Evolutionary conservation across 92 coral and sea anemone genomes (phyloP).

Genomic region (Micromussa lordhowensis): DNA sequence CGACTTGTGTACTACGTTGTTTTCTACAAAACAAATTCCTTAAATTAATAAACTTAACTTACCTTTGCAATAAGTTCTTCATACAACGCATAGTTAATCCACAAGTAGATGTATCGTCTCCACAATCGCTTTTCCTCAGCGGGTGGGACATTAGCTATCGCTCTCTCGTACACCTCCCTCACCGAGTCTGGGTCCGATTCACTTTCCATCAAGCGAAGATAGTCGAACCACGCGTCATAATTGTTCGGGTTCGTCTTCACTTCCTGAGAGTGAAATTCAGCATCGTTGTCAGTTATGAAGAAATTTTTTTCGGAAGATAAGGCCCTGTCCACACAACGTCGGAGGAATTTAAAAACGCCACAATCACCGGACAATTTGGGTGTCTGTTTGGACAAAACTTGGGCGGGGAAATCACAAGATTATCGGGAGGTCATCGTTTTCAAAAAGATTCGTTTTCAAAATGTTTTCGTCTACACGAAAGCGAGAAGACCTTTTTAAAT

Average conservation of each 20-base stretch:
- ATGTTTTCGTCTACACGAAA: too few species aligned
- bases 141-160: conserved; percentile 94
- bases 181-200: conserved; percentile 87
- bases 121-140: conserved; percentile 94
- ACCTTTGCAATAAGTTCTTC: conserved; percentile 96
- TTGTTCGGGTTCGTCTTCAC: conserved; percentile 90
- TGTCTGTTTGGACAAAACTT: too few species aligned
- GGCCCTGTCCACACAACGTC: too few species aligned
- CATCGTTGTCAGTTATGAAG: background rate
- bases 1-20: background rate
- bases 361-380: too few species aligned
- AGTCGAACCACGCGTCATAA: conserved; percentile 99
- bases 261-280: conserved; percentile 66
- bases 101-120: conserved; percentile 96
- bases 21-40: too few species aligned
- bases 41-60: background rate
- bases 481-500: too few species aligned
- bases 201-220: conserved; percentile 91
- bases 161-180: conserved; percentile 93
- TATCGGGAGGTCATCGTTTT: too few species aligned
- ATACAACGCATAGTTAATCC: conserved; percentile 96
- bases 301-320: too few species aligned
- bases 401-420: too few species aligned
- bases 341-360: too few species aligned
- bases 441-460: too few species aligned